Percentiles rank a stretch among this genome's conserved stretches.
These are phyloP conservation scores for Apeira syringaria DNA, from an alignment of 2,888 invertebrate species.

Conservation along the genomic window DNA sequence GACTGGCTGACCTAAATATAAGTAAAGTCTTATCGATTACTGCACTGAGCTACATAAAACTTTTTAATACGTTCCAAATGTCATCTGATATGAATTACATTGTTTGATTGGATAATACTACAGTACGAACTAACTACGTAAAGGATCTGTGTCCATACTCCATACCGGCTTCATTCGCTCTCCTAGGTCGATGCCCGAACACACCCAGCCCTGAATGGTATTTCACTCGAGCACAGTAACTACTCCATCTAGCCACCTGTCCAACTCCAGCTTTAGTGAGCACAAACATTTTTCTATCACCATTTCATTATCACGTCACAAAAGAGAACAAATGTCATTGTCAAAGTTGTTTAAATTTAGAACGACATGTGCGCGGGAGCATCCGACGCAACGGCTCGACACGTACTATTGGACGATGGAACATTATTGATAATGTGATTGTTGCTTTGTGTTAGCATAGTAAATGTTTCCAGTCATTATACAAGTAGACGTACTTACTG, in stretches of 20 bases:
- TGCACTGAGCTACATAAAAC: no score
- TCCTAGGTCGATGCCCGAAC: slow-evolving; percentile 83
- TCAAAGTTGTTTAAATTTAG: slow-evolving; percentile 53
- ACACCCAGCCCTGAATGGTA: slow-evolving; percentile 84
- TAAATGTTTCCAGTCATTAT: slow-evolving; percentile 11
- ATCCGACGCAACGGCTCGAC: slow-evolving; percentile 35
- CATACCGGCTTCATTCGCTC: slow-evolving; percentile 61
- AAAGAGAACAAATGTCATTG: slow-evolving; percentile 15
- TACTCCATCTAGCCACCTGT: slow-evolving; percentile 55
- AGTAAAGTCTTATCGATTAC: no score
- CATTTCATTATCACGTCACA: slow-evolving; percentile 32
- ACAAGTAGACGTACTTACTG: no score
- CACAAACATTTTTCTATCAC: slow-evolving; percentile 53
- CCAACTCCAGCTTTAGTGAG: slow-evolving; percentile 56
- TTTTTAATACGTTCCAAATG: no score
- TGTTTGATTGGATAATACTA: no score
- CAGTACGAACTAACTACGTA: background rate
- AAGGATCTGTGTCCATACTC: slow-evolving; percentile 40
- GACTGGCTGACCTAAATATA: no score
- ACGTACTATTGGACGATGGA: slow-evolving; percentile 42
- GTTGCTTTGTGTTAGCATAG: slow-evolving; percentile 9
- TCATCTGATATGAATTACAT: no score
- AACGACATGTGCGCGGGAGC: slow-evolving; percentile 58
- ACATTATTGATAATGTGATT: slow-evolving; percentile 28
- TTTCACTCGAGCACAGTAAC: slow-evolving; percentile 40